phyloP scores from a whole-genome alignment of 2,888 invertebrate genomes.

The Lingula anatina region DNA sequence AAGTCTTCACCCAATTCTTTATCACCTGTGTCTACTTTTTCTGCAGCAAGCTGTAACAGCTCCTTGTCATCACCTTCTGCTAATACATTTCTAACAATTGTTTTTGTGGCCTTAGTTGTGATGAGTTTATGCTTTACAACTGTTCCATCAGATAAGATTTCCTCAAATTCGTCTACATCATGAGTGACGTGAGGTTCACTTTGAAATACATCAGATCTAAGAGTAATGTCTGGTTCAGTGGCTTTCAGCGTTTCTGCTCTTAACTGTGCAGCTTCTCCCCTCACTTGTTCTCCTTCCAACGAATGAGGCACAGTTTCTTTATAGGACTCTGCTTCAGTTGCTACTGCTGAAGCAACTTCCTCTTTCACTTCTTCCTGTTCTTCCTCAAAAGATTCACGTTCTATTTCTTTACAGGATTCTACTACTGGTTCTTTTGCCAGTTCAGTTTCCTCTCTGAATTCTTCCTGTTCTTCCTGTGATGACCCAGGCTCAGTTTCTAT shows the following conservation, averaged over 20 bases:
- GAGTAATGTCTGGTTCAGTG: neutral
- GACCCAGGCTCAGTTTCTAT: neutral
- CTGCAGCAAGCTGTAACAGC: neutral
- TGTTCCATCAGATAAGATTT: slow-evolving; percentile 33
- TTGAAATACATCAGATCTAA: too few relatives aligned
- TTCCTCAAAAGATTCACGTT: neutral
- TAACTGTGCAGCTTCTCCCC: neutral
- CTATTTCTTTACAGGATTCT: neutral
- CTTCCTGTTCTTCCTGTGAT: neutral
- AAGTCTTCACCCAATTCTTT: neutral
- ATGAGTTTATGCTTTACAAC: slow-evolving; percentile 26
- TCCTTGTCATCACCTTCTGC: neutral
- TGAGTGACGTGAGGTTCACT: too few relatives aligned
- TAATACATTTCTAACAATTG: neutral
- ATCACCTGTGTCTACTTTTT: slow-evolving; percentile 1
- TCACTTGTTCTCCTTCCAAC: neutral
- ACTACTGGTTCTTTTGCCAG: neutral
- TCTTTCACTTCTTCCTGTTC: slow-evolving; percentile 1
- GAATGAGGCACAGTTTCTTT: neutral
- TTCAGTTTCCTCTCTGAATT: neutral
- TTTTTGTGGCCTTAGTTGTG: too few relatives aligned
- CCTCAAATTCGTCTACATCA: slow-evolving; percentile 12
- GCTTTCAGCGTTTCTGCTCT: neutral
- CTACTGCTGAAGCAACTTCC: slow-evolving; percentile 5
- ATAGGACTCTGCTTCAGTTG: slow-evolving; percentile 3